Evolutionary conservation across 30 jellyfish, hydroid and myxozoan genomes (phyloP), one percentile per base, ranked within the genome.

Genomic region (Hydractinia echinata): DNA sequence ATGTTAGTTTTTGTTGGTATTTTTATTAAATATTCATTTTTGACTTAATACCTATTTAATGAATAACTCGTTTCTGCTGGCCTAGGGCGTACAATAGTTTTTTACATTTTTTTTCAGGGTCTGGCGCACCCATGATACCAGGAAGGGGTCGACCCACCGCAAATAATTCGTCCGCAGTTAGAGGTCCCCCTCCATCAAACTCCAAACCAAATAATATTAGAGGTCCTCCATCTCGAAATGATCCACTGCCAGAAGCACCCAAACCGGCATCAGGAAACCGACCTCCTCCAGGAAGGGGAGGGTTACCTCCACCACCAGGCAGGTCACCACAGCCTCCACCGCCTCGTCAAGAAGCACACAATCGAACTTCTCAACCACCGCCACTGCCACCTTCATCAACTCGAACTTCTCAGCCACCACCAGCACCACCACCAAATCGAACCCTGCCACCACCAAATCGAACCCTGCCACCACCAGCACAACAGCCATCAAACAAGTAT

Each of bases 251-350:
- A 67, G 78, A 15, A 67, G 50, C 78, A 13, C 78, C 78, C 50
- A 13, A 20, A 20, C 81, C 81, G 5, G 9, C 67, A 71, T 8
- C 81, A 8, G 51, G 66, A 13, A 50, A 58, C 7, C 60, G 76
- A 39, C 74, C 88, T 15, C 77, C 95, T 30, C 54, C 68, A 20
- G 19, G 83, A 15, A 68, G 84, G 76, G 95, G 89, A 8, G 81
- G 74, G 4, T 82, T 18, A 50, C 81, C 56, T 16, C 44, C 79
- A 54, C 52, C 56, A 19, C 74, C 68, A 5, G 4, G 4, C 52
- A 48, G 79, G 60, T 55, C 80, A 5, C 83, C 96, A n/a, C 90
- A 86, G 16, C 85, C 85, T 6, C 87, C 89, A 53, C 96, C 96
- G 9, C 56, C 85, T 30, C 79, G n/a, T 16, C 85, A 61, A 77